A percentile compares a stretch with the other conserved stretches of the same genome.
These are phyloP conservation scores for Orthosia gothica DNA, from an alignment of 2,888 invertebrate genomes.

Conservation along the genomic window DNA sequence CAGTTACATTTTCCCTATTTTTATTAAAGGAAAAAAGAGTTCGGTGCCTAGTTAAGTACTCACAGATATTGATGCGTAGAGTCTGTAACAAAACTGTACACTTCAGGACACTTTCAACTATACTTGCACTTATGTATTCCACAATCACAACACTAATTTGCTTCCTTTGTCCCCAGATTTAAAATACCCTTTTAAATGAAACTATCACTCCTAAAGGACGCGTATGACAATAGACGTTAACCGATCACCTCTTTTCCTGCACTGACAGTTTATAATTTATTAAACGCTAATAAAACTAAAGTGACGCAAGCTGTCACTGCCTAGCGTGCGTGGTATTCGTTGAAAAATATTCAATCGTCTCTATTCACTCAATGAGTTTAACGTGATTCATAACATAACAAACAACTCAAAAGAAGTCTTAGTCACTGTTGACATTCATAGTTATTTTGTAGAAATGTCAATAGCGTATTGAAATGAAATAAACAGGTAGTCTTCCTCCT, in stretches of 20 bases:
- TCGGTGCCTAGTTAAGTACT: neutral
- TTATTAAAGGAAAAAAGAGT: neutral
- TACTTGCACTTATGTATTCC: neutral
- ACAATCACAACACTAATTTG: neutral
- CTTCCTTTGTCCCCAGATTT: neutral
- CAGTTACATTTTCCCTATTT: neutral
- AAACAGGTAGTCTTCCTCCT: neutral
- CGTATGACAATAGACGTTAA: neutral
- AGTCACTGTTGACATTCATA: conserved; percentile 32
- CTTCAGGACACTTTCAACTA: neutral
- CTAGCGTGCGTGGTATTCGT: conserved; percentile 10
- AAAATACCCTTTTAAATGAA: conserved; percentile 2
- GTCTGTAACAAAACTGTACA: neutral
- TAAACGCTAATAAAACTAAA: conserved; percentile 18
- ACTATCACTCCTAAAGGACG: neutral
- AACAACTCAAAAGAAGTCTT: conserved; percentile 18
- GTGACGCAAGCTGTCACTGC: conserved; percentile 27
- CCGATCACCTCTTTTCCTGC: conserved; percentile 33
- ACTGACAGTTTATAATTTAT: conserved; percentile 22
- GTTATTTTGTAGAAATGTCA: conserved; percentile 10
- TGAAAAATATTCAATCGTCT: conserved; percentile 35
- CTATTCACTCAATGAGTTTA: conserved; percentile 32
- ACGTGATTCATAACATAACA: conserved; percentile 45
- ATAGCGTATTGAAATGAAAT: conserved; percentile 2
- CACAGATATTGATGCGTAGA: conserved; percentile 1